These are phyloP conservation scores for Zaprionus tsacasi DNA, from an alignment of 1,140 invertebrate genomes.

Conservation along the genomic window DNA sequence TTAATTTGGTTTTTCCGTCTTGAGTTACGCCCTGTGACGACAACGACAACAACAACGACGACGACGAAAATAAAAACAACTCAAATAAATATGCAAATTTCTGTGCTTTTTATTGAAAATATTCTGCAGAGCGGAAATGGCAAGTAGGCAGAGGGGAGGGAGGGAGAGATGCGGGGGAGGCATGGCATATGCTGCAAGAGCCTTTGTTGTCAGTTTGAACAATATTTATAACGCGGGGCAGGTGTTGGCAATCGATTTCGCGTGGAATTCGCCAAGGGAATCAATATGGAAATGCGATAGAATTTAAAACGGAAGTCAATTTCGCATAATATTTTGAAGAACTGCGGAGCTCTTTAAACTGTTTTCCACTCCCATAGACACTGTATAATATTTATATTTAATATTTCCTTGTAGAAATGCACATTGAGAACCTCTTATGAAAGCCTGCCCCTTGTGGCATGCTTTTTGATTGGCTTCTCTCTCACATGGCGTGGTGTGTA, in stretches of 20 bases:
- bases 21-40: slow-evolving; percentile 63
- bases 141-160: background rate
- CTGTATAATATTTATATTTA: no score
- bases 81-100: slow-evolving; percentile 82
- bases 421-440: background rate
- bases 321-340: background rate
- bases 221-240: slow-evolving; percentile 21
- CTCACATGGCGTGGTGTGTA: background rate
- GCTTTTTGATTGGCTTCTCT: slow-evolving; percentile 52
- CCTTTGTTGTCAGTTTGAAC: slow-evolving; percentile 28
- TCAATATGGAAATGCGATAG: background rate
- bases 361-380: no score
- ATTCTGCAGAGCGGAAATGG: slow-evolving; percentile 45
- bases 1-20: slow-evolving; percentile 81
- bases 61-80: slow-evolving; percentile 52
- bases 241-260: slow-evolving; percentile 24
- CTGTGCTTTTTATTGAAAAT: slow-evolving; percentile 65
- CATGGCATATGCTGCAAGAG: slow-evolving; percentile 16
- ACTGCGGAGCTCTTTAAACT: background rate
- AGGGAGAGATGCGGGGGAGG: background rate
- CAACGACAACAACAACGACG: slow-evolving; percentile 15
- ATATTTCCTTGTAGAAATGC: background rate
- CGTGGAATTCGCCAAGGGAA: slow-evolving; percentile 13
- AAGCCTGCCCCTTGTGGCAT: slow-evolving; percentile 3
- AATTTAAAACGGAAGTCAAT: background rate